phyloP scores from a whole-genome alignment of 2,113 vertebrate genomes.

The Gallinago undulata region DNA sequence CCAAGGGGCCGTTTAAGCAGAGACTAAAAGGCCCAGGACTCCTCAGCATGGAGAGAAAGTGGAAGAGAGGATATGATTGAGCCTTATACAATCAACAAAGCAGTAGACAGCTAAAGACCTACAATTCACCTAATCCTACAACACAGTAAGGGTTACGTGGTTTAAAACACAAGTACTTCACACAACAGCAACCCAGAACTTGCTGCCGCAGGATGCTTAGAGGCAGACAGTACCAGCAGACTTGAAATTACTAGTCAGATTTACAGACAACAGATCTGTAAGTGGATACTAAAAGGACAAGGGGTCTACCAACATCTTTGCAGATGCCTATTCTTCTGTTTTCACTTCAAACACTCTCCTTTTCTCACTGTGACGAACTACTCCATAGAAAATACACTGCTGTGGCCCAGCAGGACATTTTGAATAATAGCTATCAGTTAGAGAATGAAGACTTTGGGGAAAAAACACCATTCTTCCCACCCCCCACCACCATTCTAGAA shows the following conservation, averaged over 20 bases:
- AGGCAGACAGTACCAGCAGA: background rate
- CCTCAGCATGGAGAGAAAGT: background rate
- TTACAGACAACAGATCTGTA: background rate
- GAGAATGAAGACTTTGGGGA: background rate
- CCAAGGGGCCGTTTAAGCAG: background rate
- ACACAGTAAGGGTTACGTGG: background rate
- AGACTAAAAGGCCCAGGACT: background rate
- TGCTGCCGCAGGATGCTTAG: background rate
- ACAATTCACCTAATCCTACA: background rate
- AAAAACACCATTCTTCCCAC: accelerated
- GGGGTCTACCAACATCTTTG: background rate
- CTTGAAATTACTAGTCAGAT: background rate
- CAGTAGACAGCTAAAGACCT: background rate
- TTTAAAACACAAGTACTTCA: background rate
- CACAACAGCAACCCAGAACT: background rate
- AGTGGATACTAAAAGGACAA: background rate
- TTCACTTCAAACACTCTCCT: background rate
- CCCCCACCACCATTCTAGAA: background rate
- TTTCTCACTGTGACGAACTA: background rate
- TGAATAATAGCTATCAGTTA: background rate
- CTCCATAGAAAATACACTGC: background rate
- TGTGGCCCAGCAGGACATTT: background rate
- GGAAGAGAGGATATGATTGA: background rate
- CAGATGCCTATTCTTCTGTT: background rate
- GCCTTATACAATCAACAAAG: background rate